Base-by-base conservation (phyloP, 2,888 invertebrate genomes). In the Anthophora plumipes region DNA sequence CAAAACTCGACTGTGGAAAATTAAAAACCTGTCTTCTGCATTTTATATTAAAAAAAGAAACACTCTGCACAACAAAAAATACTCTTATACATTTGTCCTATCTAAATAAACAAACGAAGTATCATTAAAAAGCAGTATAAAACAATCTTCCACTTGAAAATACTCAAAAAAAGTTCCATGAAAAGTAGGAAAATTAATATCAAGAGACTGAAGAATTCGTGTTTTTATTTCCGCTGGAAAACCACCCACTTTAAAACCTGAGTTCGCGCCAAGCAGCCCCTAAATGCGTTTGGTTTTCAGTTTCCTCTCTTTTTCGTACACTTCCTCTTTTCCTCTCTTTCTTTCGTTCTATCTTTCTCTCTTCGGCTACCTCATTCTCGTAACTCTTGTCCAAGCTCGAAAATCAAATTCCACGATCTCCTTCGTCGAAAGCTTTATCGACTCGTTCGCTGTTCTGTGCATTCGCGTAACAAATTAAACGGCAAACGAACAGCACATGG, bases 401-500 rank as follows among this genome's bases (percentile, higher is more conserved):
- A 52, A 64, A 64, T 76, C 60, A 66, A 73, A 77, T 74, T 74
- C 39, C 54, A 60, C 66, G 46, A 39, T 54, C 46, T 54, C 31
- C 66, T 60, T 66, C 66, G 46, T 7, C 50, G 60, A 54, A 54
- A 43, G 77, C 50, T 69, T 77, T 69, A 68, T 77, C 68, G 77
- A 50, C 55, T 67, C 17, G 55, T 31, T 31, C 31, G 41, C n/a
- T 14, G 66, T 54, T 25, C 76, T 12, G 20, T 7, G 22, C 8
- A 22, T 46, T 41, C 60, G 55, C 20, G 20, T 68, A 50, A 69
- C 69, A 64, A 73, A 78, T 79, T 68, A 78, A 80, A 66, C 57
- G 20, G 48, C 50, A 25, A 71, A 63, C 67, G 79, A 57, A 61
- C 71, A 22, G 55, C 71, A 22, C 61, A 9, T 39, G 67, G 39